These are phyloP conservation scores for Cephonodes hylas DNA, from an alignment of 2,888 invertebrate genomes.

Conservation along the genomic window DNA sequence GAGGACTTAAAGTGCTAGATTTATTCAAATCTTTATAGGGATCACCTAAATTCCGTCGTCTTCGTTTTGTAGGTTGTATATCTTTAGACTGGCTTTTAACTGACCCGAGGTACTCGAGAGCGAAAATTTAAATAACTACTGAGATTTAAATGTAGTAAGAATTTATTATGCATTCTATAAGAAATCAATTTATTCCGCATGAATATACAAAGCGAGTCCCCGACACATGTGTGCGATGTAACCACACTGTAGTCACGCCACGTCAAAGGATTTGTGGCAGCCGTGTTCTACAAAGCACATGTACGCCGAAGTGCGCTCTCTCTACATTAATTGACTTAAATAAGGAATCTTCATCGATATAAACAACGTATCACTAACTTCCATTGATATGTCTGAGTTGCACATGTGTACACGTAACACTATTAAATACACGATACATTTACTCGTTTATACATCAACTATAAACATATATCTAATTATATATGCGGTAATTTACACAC, in stretches of 20 bases:
- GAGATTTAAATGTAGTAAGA: neutral
- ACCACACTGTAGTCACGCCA: conserved; percentile 21
- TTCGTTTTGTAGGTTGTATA: neutral
- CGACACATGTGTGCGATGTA: conserved; percentile 11
- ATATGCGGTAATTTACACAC: conserved; percentile 10
- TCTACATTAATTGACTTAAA: conserved; percentile 78
- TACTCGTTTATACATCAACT: conserved; percentile 51
- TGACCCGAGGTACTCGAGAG: neutral
- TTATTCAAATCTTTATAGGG: neutral
- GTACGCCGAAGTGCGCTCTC: conserved; percentile 42
- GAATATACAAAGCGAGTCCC: neutral
- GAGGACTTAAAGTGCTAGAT: neutral
- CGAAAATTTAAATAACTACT: neutral
- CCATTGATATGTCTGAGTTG: conserved; percentile 72
- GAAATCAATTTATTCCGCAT: neutral
- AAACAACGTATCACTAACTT: conserved; percentile 44
- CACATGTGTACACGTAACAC: conserved; percentile 35
- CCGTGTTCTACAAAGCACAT: conserved; percentile 47
- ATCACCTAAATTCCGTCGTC: neutral
- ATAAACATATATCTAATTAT: conserved; percentile 44
- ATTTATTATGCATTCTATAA: neutral
- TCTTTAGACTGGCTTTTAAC: neutral
- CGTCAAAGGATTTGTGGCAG: neutral
- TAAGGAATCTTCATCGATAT: conserved; percentile 70
- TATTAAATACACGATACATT: conserved; percentile 47